Percentiles rank a stretch among this genome's conserved stretches.
These are phyloP conservation scores for Zaprionus capensis DNA, from an alignment of 1,140 invertebrate genomes.

Conservation along the genomic window DNA sequence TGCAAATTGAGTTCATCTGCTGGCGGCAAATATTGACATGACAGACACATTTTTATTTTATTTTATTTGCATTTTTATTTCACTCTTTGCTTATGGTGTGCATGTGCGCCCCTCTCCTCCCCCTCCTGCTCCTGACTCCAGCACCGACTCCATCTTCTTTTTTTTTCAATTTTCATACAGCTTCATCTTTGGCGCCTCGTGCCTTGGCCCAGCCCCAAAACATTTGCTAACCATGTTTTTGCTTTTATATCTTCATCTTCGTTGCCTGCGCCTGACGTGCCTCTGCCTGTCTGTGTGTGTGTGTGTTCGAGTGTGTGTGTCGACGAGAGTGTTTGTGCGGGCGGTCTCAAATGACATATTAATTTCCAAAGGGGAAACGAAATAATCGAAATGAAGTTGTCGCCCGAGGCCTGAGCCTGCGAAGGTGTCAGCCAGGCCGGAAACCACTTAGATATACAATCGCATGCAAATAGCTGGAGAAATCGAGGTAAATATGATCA, in stretches of 20 bases:
- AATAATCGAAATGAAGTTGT: slow-evolving; percentile 82
- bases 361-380: slow-evolving; percentile 82
- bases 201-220: slow-evolving; percentile 47
- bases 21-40: slow-evolving; percentile 83
- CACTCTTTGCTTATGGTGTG: slow-evolving; percentile 51
- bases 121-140: slow-evolving; percentile 28
- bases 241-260: slow-evolving; percentile 42
- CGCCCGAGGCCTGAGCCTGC: slow-evolving; percentile 51
- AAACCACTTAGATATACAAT: slow-evolving; percentile 53
- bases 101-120: slow-evolving; percentile 5
- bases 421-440: slow-evolving; percentile 33
- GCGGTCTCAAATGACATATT: slow-evolving; percentile 80
- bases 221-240: slow-evolving; percentile 54
- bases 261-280: slow-evolving; percentile 18
- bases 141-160: background rate
- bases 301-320: slow-evolving; percentile 19
- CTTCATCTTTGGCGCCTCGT: slow-evolving; percentile 48
- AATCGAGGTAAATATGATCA: slow-evolving; percentile 76
- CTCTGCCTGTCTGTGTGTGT: slow-evolving; percentile 8
- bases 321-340: slow-evolving; percentile 22
- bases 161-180: slow-evolving; percentile 53
- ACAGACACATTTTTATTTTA: slow-evolving; percentile 83
- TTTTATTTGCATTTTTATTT: slow-evolving; percentile 83
- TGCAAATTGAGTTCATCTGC: slow-evolving; percentile 83
- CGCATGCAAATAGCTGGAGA: slow-evolving; percentile 70